Conservation (phyloP, 2,797 vertebrate species). For the Macropodus opercularis region DNA sequence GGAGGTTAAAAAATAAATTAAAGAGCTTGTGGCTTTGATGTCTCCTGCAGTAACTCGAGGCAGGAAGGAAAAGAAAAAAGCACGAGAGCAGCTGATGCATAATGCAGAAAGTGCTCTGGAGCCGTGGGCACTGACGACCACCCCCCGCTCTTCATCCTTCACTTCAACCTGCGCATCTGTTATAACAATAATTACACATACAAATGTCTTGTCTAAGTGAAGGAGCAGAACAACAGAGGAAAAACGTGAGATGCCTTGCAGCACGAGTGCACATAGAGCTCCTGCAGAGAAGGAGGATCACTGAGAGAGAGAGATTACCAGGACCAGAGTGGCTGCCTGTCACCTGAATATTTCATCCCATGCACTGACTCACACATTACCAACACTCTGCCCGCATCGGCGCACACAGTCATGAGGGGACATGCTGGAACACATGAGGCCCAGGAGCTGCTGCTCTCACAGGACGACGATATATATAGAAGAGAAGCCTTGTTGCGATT, state of each 20-base stretch:
- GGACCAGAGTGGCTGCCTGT: constrained; percentile 44
- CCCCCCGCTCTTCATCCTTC: constrained; percentile 39
- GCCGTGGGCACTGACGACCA: constrained; percentile 61
- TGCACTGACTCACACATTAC: constrained; percentile 22
- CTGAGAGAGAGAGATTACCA: constrained; percentile 34
- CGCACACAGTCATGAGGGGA: constrained; percentile 10
- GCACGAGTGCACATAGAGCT: constrained; percentile 4
- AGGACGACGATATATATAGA: constrained; percentile 69
- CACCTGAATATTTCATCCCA: constrained; percentile 78
- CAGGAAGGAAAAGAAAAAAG: constrained; percentile 31
- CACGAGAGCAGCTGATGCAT: constrained; percentile 67
- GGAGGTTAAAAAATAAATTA: constrained; percentile 45
- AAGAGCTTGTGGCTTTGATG: constrained; percentile 59
- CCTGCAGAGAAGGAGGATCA: constrained; percentile 13
- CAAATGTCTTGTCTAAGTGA: too few species aligned
- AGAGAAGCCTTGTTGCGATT: constrained; percentile 60
- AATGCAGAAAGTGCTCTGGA: constrained; percentile 71
- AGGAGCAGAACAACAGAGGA: too few species aligned
- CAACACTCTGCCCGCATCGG: constrained; percentile 16
- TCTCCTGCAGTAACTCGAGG: constrained; percentile 44
- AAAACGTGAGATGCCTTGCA: constrained; percentile 12
- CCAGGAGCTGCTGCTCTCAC: constrained; percentile 48
- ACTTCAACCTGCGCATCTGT: constrained; percentile 13
- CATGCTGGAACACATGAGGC: constrained; percentile 59
- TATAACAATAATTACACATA: constrained; percentile 1